Percentiles rank a stretch among this genome's conserved stretches.
These are phyloP conservation scores for Syngnathoides biaculeatus DNA, from an alignment of 2,113 vertebrate species.

Conservation along the genomic window DNA sequence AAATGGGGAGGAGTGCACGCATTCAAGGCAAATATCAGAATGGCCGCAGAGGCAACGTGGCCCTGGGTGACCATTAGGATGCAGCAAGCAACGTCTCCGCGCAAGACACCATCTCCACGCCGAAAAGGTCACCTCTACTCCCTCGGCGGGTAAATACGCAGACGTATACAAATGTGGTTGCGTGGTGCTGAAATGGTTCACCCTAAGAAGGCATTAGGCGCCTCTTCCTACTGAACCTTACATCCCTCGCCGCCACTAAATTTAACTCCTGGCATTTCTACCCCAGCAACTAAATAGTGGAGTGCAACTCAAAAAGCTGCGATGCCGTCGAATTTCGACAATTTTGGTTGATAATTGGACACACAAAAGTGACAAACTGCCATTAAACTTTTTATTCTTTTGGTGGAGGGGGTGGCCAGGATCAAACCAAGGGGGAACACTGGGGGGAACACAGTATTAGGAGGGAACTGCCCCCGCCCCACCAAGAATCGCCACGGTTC, in stretches of 20 bases:
- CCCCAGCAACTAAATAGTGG: slow-evolving; percentile 41
- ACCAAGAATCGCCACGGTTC: too few relatives aligned
- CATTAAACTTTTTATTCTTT: neutral
- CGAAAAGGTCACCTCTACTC: slow-evolving; percentile 74
- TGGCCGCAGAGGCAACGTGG: slow-evolving; percentile 62
- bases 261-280: slow-evolving; percentile 65
- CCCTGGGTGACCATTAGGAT: slow-evolving; percentile 78
- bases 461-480: too few relatives aligned
- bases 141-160: slow-evolving; percentile 74
- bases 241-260: slow-evolving; percentile 62
- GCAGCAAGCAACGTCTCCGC: slow-evolving; percentile 65
- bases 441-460: too few relatives aligned
- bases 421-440: too few relatives aligned
- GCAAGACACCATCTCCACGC: slow-evolving; percentile 73
- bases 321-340: slow-evolving; percentile 24
- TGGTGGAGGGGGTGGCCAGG: too few relatives aligned
- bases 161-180: slow-evolving; percentile 74
- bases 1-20: slow-evolving; percentile 43
- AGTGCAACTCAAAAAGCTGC: slow-evolving; percentile 17
- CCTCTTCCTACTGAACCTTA: slow-evolving; percentile 66
- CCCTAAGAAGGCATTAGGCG: slow-evolving; percentile 77
- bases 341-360: neutral
- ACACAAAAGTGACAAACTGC: neutral
- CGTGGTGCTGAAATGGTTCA: slow-evolving; percentile 71
- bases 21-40: slow-evolving; percentile 80